phyloP scores from a whole-genome alignment of 2,797 vertebrate genomes.

The Sebastes steindachneri region DNA sequence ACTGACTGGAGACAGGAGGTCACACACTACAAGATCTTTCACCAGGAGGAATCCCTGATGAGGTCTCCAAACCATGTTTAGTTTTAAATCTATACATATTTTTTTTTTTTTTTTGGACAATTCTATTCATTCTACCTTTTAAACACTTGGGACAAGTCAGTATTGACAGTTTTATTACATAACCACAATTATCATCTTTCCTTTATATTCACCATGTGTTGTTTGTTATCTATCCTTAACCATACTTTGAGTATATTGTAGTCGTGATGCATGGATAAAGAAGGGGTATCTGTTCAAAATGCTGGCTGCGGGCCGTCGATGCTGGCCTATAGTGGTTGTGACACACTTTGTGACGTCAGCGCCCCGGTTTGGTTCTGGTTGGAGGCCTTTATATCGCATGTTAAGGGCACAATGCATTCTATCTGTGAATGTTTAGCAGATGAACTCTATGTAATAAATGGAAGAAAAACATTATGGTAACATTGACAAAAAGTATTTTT shows the following conservation, averaged over 20 bases:
- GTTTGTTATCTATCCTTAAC: neutral
- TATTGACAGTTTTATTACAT: neutral
- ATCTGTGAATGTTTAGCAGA: neutral
- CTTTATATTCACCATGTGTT: neutral
- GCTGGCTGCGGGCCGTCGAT: neutral
- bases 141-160: neutral
- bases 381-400: too few relatives aligned
- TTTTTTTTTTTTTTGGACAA: accelerated
- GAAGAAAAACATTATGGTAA: neutral
- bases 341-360: neutral
- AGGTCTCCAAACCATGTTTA: too few relatives aligned
- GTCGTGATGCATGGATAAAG: neutral
- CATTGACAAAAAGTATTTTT: neutral
- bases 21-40: too few relatives aligned
- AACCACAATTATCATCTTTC: neutral
- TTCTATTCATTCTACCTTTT: neutral
- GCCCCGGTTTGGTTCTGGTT: too few relatives aligned
- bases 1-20: too few relatives aligned
- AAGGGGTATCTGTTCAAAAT: too few relatives aligned
- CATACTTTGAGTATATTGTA: neutral
- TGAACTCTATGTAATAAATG: neutral
- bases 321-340: neutral
- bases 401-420: too few relatives aligned
- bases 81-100: too few relatives aligned
- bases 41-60: too few relatives aligned